Conservation (phyloP, 2,888 invertebrate genomes). For the Drosophila ustulata region DNA sequence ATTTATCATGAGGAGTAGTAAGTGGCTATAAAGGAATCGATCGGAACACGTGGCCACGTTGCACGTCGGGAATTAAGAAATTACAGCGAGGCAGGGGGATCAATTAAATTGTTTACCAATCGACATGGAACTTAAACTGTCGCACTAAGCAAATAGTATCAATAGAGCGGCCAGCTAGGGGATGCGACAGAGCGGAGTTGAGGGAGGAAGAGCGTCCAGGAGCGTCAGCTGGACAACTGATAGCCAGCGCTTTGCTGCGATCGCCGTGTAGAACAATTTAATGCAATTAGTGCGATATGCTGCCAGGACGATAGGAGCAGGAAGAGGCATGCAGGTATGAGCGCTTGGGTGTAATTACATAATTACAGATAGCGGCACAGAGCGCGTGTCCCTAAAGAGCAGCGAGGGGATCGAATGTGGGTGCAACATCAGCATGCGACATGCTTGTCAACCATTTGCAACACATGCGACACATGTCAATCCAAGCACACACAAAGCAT, state of each 20-base stretch:
- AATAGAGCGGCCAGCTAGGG: slow-evolving; percentile 3
- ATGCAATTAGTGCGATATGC: slow-evolving; percentile 78
- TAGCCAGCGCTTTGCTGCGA: slow-evolving; percentile 15
- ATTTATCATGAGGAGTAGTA: not conserved
- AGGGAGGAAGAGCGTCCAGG: not conserved
- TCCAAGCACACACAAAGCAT: slow-evolving; percentile 1
- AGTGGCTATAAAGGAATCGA: slow-evolving; percentile 10
- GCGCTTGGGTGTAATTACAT: slow-evolving; percentile 52
- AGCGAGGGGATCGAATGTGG: slow-evolving; percentile 37
- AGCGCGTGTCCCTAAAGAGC: slow-evolving; percentile 59
- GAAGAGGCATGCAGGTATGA: not conserved
- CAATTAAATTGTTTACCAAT: slow-evolving; percentile 64
- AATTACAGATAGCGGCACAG: slow-evolving; percentile 41
- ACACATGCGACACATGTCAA: slow-evolving; percentile 30
- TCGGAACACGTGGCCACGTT: slow-evolving; percentile 36
- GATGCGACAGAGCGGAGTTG: slow-evolving; percentile 15
- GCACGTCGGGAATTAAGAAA: slow-evolving; percentile 61
- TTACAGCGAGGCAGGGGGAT: slow-evolving; percentile 45
- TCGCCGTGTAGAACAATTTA: slow-evolving; percentile 73
- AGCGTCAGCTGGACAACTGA: slow-evolving; percentile 67
- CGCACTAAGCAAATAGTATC: slow-evolving; percentile 39
- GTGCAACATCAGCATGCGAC: slow-evolving; percentile 51
- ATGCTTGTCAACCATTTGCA: slow-evolving; percentile 50
- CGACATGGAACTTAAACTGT: slow-evolving; percentile 54
- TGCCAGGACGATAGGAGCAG: slow-evolving; percentile 13